Conservation (phyloP, 1,140 invertebrate species). For the Lepidurus arcticus region DNA sequence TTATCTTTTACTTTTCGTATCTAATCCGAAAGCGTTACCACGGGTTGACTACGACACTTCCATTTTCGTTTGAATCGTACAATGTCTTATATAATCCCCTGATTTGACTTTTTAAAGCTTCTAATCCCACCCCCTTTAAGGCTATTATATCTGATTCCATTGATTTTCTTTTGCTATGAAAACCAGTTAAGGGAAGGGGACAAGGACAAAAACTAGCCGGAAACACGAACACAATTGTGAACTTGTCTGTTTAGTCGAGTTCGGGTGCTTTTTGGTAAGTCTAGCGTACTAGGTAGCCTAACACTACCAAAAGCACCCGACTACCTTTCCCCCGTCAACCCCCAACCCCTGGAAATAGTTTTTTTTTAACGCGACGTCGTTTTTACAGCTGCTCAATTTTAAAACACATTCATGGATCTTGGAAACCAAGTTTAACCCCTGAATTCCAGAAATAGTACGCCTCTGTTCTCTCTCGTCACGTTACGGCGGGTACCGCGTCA, state of each 20-base stretch:
- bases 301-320: too few relatives aligned
- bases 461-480: not conserved
- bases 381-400: constrained; percentile 8
- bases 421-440: not conserved
- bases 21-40: too few relatives aligned
- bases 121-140: not conserved
- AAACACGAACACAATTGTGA: constrained; percentile 10
- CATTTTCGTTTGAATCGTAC: not conserved
- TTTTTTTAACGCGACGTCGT: not conserved
- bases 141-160: not conserved
- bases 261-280: not conserved
- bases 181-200: not conserved
- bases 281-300: too few relatives aligned
- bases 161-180: constrained; percentile 1
- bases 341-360: constrained; percentile 5
- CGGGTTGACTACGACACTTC: too few relatives aligned
- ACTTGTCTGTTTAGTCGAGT: not conserved
- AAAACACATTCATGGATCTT: constrained; percentile 9
- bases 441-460: not conserved
- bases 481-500: not conserved
- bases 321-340: not conserved
- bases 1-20: too few relatives aligned
- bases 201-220: not conserved
- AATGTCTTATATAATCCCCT: not conserved
- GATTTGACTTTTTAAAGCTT: not conserved